These are phyloP conservation scores for Vulpes vulpes DNA, from an alignment of 2,113 vertebrate species.

Conservation along the genomic window DNA sequence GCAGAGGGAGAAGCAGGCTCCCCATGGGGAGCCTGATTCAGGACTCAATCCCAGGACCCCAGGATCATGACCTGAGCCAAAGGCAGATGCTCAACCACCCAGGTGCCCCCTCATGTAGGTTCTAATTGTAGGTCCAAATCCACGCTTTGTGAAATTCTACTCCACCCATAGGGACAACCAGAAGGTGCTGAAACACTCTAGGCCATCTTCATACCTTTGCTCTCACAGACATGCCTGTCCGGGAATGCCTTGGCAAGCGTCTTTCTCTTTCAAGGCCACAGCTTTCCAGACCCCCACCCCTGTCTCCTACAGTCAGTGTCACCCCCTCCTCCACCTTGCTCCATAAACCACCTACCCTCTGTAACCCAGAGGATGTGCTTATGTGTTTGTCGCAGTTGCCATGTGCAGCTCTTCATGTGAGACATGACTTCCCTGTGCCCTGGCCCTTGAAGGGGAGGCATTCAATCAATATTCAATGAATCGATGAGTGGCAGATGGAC, in stretches of 20 bases:
- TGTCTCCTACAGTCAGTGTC: not conserved
- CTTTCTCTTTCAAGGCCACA: not conserved
- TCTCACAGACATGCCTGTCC: not conserved
- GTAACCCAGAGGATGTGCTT: not conserved
- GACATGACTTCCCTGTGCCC: not conserved
- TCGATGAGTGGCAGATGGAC: not conserved
- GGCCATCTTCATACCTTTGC: rapidly evolving
- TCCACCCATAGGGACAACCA: not conserved
- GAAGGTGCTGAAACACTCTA: not conserved
- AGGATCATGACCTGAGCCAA: too few relatives aligned
- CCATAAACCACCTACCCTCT: not conserved
- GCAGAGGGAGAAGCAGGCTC: too few relatives aligned
- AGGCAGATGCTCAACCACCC: too few relatives aligned
- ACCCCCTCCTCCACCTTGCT: not conserved
- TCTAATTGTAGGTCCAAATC: not conserved
- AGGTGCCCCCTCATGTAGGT: not conserved
- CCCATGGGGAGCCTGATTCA: too few relatives aligned
- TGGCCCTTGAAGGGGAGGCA: not conserved
- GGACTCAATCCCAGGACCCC: too few relatives aligned
- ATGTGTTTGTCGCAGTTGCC: not conserved
- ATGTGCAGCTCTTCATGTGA: not conserved
- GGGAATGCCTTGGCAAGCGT: not conserved
- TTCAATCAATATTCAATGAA: not conserved
- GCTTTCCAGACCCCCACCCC: not conserved
- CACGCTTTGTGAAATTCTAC: not conserved